Conservation (phyloP, 2,888 invertebrate species). For the Drosophila cognata region DNA sequence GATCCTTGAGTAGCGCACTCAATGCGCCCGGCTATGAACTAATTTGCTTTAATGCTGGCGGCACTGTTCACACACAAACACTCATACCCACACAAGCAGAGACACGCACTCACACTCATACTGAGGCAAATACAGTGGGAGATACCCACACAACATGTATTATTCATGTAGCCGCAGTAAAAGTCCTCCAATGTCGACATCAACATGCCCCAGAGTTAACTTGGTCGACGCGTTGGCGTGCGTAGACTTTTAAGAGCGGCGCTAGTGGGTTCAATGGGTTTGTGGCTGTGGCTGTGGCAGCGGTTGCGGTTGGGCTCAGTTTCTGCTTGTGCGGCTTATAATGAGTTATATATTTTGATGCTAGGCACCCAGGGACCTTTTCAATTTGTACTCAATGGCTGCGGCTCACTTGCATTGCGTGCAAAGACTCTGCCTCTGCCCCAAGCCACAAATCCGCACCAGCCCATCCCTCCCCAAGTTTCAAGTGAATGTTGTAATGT, state of each 20-base stretch:
- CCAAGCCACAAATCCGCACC: neutral
- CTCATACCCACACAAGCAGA: conserved; percentile 17
- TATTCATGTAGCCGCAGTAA: conserved; percentile 75
- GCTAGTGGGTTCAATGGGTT: conserved; percentile 25
- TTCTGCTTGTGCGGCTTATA: conserved; percentile 45
- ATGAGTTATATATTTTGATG: conserved; percentile 64
- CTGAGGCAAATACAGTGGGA: neutral
- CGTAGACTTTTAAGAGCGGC: conserved; percentile 71
- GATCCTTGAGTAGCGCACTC: conserved; percentile 64
- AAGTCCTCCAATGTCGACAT: conserved; percentile 64
- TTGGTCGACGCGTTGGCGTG: conserved; percentile 72
- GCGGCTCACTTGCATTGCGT: conserved; percentile 58
- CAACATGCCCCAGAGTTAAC: conserved; percentile 67
- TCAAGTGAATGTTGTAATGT: neutral
- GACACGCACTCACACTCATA: conserved; percentile 5
- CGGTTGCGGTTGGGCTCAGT: conserved; percentile 6
- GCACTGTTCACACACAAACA: conserved; percentile 44
- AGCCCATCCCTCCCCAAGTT: neutral
- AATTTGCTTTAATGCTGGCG: conserved; percentile 73
- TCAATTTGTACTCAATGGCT: conserved; percentile 57
- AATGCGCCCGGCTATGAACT: conserved; percentile 69
- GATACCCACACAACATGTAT: conserved; percentile 58
- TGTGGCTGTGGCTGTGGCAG: conserved; percentile 2
- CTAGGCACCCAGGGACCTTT: conserved; percentile 53
- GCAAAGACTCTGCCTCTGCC: conserved; percentile 26